These are phyloP conservation scores for Sebastes itinus DNA, from an alignment of 2,797 vertebrate species.

Conservation along the genomic window DNA sequence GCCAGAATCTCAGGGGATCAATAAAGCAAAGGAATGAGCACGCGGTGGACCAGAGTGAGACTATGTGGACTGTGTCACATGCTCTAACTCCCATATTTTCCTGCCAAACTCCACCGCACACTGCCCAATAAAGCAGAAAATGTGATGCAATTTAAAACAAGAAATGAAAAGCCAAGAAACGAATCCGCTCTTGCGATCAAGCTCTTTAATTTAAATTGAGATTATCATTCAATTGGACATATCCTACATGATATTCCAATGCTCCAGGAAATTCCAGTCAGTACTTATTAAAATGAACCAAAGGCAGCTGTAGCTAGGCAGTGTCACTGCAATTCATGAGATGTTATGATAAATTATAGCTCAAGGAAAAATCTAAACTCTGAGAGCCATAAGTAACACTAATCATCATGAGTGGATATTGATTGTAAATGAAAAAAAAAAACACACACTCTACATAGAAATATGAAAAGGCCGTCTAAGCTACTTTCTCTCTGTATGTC, in stretches of 20 bases:
- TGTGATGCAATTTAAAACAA: conserved; percentile 6
- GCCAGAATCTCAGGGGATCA: conserved; percentile 45
- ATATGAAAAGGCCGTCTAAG: conserved; percentile 21
- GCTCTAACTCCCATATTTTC: conserved; percentile 34
- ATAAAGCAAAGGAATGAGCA: conserved; percentile 41
- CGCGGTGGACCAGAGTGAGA: conserved; percentile 46
- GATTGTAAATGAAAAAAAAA: conserved; percentile 19
- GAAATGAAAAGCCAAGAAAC: not conserved
- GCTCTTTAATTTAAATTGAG: conserved; percentile 36
- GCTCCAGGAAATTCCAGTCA: conserved; percentile 31
- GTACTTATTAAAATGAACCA: conserved; percentile 7
- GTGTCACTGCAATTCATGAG: conserved; percentile 10
- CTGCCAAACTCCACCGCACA: conserved; percentile 29
- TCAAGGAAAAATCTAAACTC: conserved; percentile 9
- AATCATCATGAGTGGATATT: conserved; percentile 19
- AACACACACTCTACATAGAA: not conserved
- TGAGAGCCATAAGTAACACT: not conserved
- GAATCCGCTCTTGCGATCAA: conserved; percentile 24
- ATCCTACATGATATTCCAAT: conserved; percentile 26
- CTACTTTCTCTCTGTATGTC: conserved; percentile 37
- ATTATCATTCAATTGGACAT: conserved; percentile 50
- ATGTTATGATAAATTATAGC: conserved; percentile 36
- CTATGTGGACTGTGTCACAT: conserved; percentile 47
- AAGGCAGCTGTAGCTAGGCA: conserved; percentile 10
- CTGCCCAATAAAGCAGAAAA: conserved; percentile 36